Evolutionary conservation across 2,113 vertebrate genomes (phyloP).

Genomic region (Cettia cetti): DNA sequence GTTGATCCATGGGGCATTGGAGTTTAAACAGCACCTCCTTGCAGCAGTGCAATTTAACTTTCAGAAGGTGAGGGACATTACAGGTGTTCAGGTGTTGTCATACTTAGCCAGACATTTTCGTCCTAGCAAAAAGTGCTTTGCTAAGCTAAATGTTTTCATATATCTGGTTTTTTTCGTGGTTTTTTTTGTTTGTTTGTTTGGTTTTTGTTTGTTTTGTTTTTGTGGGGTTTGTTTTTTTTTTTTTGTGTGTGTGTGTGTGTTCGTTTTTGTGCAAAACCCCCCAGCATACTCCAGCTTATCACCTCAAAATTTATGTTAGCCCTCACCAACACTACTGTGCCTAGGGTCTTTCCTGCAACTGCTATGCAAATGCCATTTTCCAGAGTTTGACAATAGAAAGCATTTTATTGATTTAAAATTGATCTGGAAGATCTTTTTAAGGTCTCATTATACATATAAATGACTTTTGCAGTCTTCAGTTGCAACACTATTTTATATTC

Average conservation of each 20-base stretch:
- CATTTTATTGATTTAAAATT: neutral
- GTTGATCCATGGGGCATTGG: neutral
- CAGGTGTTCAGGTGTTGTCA: neutral
- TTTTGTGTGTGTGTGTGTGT: neutral
- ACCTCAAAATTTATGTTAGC: neutral
- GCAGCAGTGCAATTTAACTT: neutral
- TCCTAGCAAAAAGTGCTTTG: neutral
- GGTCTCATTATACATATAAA: neutral
- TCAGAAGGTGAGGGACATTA: neutral
- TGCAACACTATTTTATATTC: neutral
- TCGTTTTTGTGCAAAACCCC: neutral
- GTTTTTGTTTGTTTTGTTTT: too few relatives aligned
- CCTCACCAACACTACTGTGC: neutral
- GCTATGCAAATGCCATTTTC: neutral
- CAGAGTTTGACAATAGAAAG: neutral
- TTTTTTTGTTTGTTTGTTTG: too few relatives aligned
- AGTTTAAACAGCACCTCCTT: neutral
- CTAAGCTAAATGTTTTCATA: neutral
- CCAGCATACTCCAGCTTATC: neutral
- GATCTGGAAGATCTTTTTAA: neutral
- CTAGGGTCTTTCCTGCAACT: neutral
- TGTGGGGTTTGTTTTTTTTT: too few relatives aligned
- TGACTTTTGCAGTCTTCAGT: neutral
- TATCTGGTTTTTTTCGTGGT: neutral
- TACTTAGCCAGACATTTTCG: neutral